Evolutionary conservation across 2,888 invertebrate species (phyloP).

Genomic region (Habrosyne pyritoides): DNA sequence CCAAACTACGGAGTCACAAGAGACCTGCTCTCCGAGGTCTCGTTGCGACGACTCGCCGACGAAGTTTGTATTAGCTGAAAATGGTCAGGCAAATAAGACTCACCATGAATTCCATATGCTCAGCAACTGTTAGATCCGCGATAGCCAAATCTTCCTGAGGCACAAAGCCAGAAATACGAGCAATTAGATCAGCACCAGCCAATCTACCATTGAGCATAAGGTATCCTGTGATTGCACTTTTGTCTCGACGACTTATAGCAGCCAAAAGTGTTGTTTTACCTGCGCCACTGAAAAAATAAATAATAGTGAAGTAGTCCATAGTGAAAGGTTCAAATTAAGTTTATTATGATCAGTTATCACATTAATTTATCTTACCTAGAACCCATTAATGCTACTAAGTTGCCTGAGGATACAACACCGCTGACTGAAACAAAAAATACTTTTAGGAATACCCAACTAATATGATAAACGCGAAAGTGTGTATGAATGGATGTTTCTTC

Average conservation of each 20-base stretch:
- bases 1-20: too few relatives aligned
- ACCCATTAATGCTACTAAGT: slow-evolving; percentile 89
- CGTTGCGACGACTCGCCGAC: too few relatives aligned
- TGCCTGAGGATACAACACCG: slow-evolving; percentile 87
- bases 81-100: slow-evolving; percentile 30
- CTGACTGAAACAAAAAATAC: slow-evolving; percentile 76
- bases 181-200: slow-evolving; percentile 86
- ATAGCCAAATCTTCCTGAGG: slow-evolving; percentile 93
- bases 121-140: slow-evolving; percentile 89
- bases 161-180: slow-evolving; percentile 91
- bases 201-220: slow-evolving; percentile 87
- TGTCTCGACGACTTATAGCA: slow-evolving; percentile 88
- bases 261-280: slow-evolving; percentile 90
- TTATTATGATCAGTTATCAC: background rate
- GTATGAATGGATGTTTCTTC: too few relatives aligned
- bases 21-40: too few relatives aligned
- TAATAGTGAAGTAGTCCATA: background rate
- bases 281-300: slow-evolving; percentile 83
- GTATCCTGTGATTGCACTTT: slow-evolving; percentile 87
- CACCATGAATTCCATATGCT: slow-evolving; percentile 95
- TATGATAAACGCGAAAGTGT: too few relatives aligned
- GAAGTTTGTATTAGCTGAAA: too few relatives aligned
- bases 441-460: too few relatives aligned
- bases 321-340: background rate
- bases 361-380: slow-evolving; percentile 79